Percentiles rank a stretch among this genome's conserved stretches.
Evolutionary conservation across 2,888 invertebrate genomes (phyloP).

Genomic region (Lobophora halterata): DNA sequence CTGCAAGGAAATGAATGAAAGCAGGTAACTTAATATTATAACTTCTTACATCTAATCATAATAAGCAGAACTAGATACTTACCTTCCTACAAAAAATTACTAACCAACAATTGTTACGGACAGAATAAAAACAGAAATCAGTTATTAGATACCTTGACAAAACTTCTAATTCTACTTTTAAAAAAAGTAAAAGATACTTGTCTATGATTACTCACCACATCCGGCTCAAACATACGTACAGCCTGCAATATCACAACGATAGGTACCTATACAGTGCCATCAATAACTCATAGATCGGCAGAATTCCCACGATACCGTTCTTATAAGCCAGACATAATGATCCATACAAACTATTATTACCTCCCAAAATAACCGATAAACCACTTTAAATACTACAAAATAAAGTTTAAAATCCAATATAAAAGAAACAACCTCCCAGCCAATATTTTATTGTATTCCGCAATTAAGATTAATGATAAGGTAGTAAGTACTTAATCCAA

Average conservation of each 20-base stretch:
- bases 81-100: no score
- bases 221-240: slow-evolving; percentile 27
- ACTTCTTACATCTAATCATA: no score
- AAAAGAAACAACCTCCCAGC: slow-evolving; percentile 43
- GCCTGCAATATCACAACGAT: slow-evolving; percentile 32
- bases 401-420: slow-evolving; percentile 48
- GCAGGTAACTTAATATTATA: no score
- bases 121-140: no score
- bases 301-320: slow-evolving; percentile 78
- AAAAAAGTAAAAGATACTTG: no score
- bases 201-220: slow-evolving; percentile 24
- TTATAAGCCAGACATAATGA: slow-evolving; percentile 71
- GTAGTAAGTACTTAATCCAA: slow-evolving; percentile 78
- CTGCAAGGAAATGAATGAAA: no score
- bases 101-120: no score
- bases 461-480: slow-evolving; percentile 81
- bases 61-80: no score
- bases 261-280: slow-evolving; percentile 42
- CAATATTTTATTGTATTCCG: slow-evolving; percentile 79
- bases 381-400: slow-evolving; percentile 46
- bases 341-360: slow-evolving; percentile 67
- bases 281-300: slow-evolving; percentile 66
- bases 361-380: slow-evolving; percentile 40
- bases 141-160: no score
- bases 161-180: no score